Conservation (phyloP, 1,140 invertebrate genomes). For the Arctopsyche grandis region DNA sequence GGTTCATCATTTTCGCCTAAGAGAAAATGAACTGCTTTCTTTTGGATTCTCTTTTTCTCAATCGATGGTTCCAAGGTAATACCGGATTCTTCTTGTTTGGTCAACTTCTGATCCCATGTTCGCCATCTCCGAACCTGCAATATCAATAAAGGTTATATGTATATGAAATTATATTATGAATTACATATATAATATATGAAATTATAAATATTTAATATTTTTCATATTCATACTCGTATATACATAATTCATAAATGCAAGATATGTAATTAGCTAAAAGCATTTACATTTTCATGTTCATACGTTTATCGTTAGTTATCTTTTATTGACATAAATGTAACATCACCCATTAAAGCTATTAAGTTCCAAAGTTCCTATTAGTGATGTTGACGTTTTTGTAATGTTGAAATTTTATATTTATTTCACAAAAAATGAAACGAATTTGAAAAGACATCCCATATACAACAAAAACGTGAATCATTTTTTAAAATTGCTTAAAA, state of each 20-base stretch:
- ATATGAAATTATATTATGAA: not conserved
- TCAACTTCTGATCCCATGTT: conserved; percentile 70
- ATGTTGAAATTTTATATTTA: no score
- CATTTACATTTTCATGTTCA: not conserved
- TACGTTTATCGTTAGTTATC: not conserved
- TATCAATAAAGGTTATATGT: conserved; percentile 3
- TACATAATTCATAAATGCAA: not conserved
- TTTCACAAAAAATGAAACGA: not conserved
- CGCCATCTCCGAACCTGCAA: conserved; percentile 72
- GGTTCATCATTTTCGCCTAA: conserved; percentile 72
- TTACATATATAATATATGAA: not conserved
- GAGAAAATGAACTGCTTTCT: conserved; percentile 71
- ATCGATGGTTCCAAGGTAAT: conserved; percentile 53
- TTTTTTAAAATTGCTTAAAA: not conserved
- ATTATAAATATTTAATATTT: not conserved
- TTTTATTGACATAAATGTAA: not conserved
- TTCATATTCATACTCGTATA: not conserved
- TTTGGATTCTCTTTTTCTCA: conserved; percentile 57
- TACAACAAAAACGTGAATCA: not conserved
- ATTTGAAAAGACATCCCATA: not conserved
- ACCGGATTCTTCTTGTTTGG: conserved; percentile 62
- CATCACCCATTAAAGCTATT: not conserved
- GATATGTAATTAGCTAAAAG: conserved; percentile 2
- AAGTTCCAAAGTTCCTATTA: no score
- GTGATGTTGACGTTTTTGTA: no score